These are phyloP conservation scores for Latheticus oryzae DNA, from an alignment of 2,888 invertebrate species.

Conservation along the genomic window DNA sequence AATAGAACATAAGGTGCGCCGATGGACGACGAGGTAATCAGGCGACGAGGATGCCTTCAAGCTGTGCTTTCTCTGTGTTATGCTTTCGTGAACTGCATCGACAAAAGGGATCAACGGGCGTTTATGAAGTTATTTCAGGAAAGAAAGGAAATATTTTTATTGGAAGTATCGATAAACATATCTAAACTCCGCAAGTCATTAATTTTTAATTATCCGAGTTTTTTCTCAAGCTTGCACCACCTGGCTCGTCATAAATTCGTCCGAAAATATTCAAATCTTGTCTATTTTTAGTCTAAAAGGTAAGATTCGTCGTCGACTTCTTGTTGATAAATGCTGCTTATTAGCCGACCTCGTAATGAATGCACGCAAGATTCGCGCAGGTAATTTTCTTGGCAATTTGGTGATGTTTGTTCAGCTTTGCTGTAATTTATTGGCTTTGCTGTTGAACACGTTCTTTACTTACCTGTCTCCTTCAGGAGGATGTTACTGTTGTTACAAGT, in stretches of 20 bases:
- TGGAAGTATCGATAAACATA: no score
- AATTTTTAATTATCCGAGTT: conserved; percentile 28
- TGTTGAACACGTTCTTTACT: conserved; percentile 44
- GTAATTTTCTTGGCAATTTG: conserved; percentile 65
- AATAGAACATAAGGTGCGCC: conserved; percentile 20
- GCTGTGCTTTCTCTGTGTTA: conserved; percentile 22
- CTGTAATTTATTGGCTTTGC: conserved; percentile 58
- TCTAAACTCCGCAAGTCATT: no score
- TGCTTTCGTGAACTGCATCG: conserved; percentile 29
- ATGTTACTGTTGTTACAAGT: conserved; percentile 25
- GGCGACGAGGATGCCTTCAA: conserved; percentile 35
- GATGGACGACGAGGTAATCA: conserved; percentile 40
- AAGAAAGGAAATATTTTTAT: no score
- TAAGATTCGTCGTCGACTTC: conserved; percentile 24
- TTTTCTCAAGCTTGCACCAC: conserved; percentile 18
- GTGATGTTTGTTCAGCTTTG: conserved; percentile 61
- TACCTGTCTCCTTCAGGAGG: conserved; percentile 39
- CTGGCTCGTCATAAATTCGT: conserved; percentile 27
- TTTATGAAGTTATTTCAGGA: conserved; percentile 6
- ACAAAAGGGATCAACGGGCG: not conserved
- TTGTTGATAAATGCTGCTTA: conserved; percentile 60
- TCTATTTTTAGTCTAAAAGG: conserved; percentile 6
- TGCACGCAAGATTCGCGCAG: conserved; percentile 58
- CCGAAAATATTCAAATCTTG: conserved; percentile 8
- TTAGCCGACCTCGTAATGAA: conserved; percentile 62